A percentile compares a stretch with the other conserved stretches of the same genome.
Evolutionary conservation across 2,888 invertebrate species (phyloP).

Genomic region (Drosophila anomalata): DNA sequence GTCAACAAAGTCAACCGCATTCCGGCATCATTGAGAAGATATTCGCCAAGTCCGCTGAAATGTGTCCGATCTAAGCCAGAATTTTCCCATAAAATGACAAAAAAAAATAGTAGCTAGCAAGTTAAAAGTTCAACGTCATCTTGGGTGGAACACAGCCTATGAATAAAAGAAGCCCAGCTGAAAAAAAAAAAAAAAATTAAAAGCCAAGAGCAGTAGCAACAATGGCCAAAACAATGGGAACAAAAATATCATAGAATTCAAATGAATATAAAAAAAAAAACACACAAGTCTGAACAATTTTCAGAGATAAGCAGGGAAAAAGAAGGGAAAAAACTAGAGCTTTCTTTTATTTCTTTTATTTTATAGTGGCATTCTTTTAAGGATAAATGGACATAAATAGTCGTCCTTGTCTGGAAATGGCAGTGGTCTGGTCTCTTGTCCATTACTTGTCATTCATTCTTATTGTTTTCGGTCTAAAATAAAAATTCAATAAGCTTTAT

Average conservation of each 20-base stretch:
- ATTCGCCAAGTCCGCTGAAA: conserved; percentile 2
- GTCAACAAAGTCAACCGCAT: conserved; percentile 10
- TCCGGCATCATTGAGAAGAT: conserved; percentile 2
- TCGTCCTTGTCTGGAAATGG: background rate
- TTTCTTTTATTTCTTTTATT: conserved; percentile 7
- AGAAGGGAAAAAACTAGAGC: conserved; percentile 8
- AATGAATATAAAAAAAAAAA: background rate
- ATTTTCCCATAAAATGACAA: conserved; percentile 1
- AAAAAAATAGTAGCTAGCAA: conserved; percentile 3
- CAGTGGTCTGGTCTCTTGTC: conserved; percentile 1
- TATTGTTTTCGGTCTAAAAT: background rate
- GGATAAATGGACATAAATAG: conserved; percentile 23
- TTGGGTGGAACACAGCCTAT: conserved; percentile 37
- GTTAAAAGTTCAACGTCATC: conserved; percentile 42
- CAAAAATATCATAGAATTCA: background rate
- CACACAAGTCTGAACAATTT: conserved; percentile 1
- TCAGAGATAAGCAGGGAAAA: conserved; percentile 13
- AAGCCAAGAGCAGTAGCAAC: conserved; percentile 27
- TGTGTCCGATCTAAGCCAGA: conserved; percentile 7
- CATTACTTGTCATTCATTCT: background rate
- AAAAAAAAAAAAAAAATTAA: background rate
- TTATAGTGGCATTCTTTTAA: conserved; percentile 8
- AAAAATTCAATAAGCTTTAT: background rate
- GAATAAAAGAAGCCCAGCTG: conserved; percentile 33
- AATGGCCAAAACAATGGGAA: conserved; percentile 28